Percentiles rank a stretch among this genome's conserved stretches.
Conservation (phyloP, 2,113 vertebrate genomes). For the Channa maculata region DNA sequence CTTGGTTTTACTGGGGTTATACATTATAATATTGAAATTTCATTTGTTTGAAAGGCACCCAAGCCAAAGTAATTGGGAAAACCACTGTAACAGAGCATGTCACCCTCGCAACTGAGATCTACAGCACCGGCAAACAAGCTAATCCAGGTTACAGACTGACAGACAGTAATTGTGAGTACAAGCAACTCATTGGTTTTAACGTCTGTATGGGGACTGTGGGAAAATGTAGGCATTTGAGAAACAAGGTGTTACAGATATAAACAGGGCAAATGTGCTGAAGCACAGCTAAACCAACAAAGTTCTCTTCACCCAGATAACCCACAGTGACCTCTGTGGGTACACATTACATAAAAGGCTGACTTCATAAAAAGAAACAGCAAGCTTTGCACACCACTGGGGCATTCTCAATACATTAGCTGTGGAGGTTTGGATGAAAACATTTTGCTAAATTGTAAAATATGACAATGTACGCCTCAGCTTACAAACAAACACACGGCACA, state of each 20-base stretch:
- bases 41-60: no score
- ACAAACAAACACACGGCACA: constrained; percentile 40
- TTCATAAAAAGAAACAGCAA: constrained; percentile 35
- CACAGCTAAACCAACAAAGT: constrained; percentile 35
- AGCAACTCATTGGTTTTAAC: no score
- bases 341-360: constrained; percentile 36
- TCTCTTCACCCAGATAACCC: constrained; percentile 39
- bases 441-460: constrained; percentile 22
- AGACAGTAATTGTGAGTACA: no score
- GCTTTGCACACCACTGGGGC: constrained; percentile 38
- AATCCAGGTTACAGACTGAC: no score
- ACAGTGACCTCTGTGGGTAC: constrained; percentile 14
- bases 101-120: no score
- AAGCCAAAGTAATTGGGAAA: no score
- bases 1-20: no score
- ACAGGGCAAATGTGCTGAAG: background rate
- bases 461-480: constrained; percentile 27
- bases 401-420: constrained; percentile 39
- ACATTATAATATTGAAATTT: no score
- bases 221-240: background rate
- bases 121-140: no score
- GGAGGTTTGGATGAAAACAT: constrained; percentile 40
- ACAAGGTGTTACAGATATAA: background rate
- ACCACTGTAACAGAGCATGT: no score
- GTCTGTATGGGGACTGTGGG: no score